Evolutionary conservation across 2,888 invertebrate species (phyloP).

Genomic region (Ischnura elegans): DNA sequence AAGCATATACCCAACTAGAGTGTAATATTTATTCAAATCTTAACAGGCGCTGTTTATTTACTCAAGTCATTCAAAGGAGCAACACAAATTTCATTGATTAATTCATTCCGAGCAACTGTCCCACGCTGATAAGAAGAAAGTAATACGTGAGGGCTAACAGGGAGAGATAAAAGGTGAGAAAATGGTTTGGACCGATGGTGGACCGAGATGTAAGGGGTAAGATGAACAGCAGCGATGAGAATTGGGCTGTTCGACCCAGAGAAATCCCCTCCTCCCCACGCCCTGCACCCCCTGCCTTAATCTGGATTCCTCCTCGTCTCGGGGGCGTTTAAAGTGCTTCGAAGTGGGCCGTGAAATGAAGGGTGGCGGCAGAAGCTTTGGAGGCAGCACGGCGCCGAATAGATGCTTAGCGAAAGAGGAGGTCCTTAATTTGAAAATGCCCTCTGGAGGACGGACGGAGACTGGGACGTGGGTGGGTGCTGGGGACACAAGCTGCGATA

Average conservation of each 20-base stretch:
- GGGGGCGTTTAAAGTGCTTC: background rate
- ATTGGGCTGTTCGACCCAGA: no score
- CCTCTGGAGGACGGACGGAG: background rate
- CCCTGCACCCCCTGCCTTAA: conserved; percentile 25
- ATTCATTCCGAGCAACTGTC: no score
- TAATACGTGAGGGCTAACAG: background rate
- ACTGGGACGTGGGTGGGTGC: background rate
- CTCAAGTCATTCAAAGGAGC: no score
- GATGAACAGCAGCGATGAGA: no score
- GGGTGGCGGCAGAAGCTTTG: background rate
- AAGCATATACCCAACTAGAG: no score
- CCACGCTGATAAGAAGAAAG: no score
- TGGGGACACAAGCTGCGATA: background rate
- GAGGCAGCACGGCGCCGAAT: background rate
- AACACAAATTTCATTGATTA: no score
- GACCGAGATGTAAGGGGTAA: no score
- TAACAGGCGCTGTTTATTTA: no score
- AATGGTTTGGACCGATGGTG: background rate
- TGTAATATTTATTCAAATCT: no score
- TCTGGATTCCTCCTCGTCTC: conserved; percentile 49
- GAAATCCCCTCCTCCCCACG: no score
- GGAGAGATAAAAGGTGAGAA: background rate
- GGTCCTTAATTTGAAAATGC: conserved; percentile 44
- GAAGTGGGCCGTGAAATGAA: background rate
- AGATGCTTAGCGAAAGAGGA: background rate